Evolutionary conservation across 2,888 invertebrate species (phyloP).

Genomic region (Germaria angustata): DNA sequence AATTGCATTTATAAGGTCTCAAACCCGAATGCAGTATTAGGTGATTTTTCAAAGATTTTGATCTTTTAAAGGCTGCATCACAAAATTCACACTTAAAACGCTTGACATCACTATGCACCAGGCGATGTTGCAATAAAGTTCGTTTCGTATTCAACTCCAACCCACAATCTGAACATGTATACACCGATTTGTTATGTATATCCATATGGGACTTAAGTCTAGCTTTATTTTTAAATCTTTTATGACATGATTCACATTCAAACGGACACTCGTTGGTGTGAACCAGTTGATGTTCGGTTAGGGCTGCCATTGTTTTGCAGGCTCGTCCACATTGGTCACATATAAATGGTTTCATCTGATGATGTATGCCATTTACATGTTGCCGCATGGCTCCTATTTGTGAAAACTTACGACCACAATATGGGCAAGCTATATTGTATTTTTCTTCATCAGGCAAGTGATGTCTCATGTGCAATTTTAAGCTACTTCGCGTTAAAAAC

Average conservation of each 20-base stretch:
- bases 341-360: conserved; percentile 79
- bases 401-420: conserved; percentile 71
- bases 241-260: conserved; percentile 78
- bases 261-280: conserved; percentile 81
- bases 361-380: conserved; percentile 75
- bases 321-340: conserved; percentile 81
- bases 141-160: conserved; percentile 79
- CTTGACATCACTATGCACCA: conserved; percentile 78
- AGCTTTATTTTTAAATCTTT: conserved; percentile 77
- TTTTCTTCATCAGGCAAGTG: conserved; percentile 72
- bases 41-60: conserved; percentile 79
- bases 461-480: conserved; percentile 67
- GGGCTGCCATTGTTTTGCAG: conserved; percentile 80
- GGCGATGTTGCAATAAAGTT: conserved; percentile 80
- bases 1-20: conserved; percentile 78
- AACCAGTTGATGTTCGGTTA: conserved; percentile 81
- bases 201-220: conserved; percentile 79
- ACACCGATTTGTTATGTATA: conserved; percentile 79
- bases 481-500: conserved; percentile 64
- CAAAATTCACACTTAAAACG: conserved; percentile 78
- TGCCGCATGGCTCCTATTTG: conserved; percentile 71
- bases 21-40: conserved; percentile 79
- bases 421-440: conserved; percentile 71
- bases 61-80: conserved; percentile 78
- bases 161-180: conserved; percentile 80